These are phyloP conservation scores for Drosophila yooni DNA, from an alignment of 2,888 invertebrate genomes.

Conservation along the genomic window DNA sequence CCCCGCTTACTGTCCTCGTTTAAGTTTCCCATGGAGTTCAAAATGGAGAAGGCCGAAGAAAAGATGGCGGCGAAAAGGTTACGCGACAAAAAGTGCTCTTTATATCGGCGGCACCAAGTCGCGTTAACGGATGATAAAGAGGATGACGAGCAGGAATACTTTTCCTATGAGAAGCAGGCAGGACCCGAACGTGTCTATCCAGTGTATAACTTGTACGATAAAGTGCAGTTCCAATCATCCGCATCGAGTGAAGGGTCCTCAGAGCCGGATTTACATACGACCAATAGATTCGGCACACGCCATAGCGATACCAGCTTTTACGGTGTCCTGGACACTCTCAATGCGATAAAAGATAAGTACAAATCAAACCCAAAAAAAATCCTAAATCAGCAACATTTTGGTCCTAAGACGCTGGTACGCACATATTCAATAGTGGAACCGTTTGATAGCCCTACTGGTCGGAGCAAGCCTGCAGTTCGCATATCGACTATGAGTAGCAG, in stretches of 20 bases:
- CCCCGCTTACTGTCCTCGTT: constrained; percentile 80
- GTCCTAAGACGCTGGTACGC: neutral
- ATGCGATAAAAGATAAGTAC: constrained; percentile 48
- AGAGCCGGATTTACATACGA: neutral
- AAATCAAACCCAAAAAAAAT: neutral
- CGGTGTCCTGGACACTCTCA: constrained; percentile 32
- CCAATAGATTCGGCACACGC: neutral
- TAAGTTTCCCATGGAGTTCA: constrained; percentile 74
- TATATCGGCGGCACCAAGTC: constrained; percentile 19
- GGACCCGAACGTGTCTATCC: constrained; percentile 79
- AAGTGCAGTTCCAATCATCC: neutral
- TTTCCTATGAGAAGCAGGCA: constrained; percentile 61
- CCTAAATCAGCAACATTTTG: constrained; percentile 16
- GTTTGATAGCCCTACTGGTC: neutral
- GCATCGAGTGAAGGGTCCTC: neutral
- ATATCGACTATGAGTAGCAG: neutral
- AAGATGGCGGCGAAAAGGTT: constrained; percentile 8
- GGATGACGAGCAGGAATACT: constrained; percentile 6
- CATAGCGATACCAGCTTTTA: constrained; percentile 5
- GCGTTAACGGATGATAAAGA: neutral
- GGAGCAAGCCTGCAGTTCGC: constrained; percentile 3
- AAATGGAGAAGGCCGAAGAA: constrained; percentile 47
- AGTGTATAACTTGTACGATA: constrained; percentile 26
- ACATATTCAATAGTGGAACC: neutral
- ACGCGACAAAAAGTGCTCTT: neutral